Evolutionary conservation across 37 sponge, comb jelly and placozoan species (phyloP).

Genomic region (Spongia lamella): DNA sequence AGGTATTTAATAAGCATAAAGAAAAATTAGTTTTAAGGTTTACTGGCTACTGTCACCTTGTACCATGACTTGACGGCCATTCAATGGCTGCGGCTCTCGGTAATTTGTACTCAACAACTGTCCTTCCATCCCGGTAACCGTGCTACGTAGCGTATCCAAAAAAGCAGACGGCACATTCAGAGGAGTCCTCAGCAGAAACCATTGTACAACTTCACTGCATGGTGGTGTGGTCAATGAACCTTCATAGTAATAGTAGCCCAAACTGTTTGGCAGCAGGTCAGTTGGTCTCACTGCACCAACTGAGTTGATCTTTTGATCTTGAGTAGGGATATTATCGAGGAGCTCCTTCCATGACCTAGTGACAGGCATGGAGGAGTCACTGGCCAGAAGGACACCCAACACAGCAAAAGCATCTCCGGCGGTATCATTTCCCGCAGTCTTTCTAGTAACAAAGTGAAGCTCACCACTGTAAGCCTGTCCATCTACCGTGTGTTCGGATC

Average conservation of each 20-base stretch:
- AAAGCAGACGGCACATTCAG: background rate
- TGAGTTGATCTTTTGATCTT: no score
- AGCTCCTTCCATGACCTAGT: no score
- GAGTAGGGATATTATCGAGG: no score
- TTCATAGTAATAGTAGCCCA: constrained; percentile 22
- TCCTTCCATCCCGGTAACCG: background rate
- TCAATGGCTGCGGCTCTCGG: background rate
- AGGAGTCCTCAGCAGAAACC: constrained; percentile 12
- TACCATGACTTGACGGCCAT: background rate
- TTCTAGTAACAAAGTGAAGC: no score
- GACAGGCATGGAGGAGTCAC: no score
- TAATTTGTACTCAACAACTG: background rate
- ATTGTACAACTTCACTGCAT: constrained; percentile 16
- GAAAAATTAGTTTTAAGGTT: no score
- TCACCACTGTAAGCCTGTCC: constrained; percentile 13
- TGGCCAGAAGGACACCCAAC: constrained; percentile 20
- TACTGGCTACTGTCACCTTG: no score
- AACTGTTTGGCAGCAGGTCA: constrained; percentile 12
- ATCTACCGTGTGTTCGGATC: constrained; percentile 33
- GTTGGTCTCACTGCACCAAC: no score
- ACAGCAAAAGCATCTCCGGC: constrained; percentile 16
- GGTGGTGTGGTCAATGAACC: constrained; percentile 26
- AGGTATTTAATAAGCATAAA: no score
- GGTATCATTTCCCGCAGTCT: background rate
- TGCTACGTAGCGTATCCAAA: constrained; percentile 5